phyloP scores from a whole-genome alignment of 1,140 invertebrate genomes.

The Monomorium pharaonis region DNA sequence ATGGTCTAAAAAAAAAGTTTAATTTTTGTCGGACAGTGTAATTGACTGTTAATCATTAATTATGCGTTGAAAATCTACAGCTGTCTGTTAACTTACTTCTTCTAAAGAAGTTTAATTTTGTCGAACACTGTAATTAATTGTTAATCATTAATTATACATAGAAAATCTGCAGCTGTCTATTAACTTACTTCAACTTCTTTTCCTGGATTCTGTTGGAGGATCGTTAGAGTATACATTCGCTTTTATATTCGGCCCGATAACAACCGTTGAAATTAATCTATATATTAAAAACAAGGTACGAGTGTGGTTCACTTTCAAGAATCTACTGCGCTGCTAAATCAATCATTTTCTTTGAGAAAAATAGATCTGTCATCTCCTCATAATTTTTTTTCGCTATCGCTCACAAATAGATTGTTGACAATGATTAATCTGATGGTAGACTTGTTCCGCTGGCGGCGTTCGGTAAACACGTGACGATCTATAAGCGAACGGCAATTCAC shows the following conservation, averaged over 20 bases:
- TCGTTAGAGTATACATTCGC: neutral
- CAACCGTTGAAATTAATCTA: neutral
- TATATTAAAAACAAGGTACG: neutral
- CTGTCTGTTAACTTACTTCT: neutral
- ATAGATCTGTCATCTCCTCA: neutral
- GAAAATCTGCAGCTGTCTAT: neutral
- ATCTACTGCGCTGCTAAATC: neutral
- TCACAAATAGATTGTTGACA: constrained; percentile 4
- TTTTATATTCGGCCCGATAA: neutral
- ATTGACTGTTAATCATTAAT: neutral
- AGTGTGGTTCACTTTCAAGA: neutral
- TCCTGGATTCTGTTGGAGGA: neutral
- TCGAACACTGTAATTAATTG: no score
- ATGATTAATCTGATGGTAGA: constrained; percentile 28
- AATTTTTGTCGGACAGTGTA: no score
- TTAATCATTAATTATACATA: neutral
- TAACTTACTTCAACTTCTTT: neutral
- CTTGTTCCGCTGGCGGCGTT: neutral
- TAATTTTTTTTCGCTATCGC: neutral
- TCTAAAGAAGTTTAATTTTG: no score
- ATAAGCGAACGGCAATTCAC: constrained; percentile 6
- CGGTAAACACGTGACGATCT: neutral
- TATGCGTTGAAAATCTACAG: neutral
- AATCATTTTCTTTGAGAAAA: neutral
- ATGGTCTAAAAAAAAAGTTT: no score